Conservation (phyloP, 2,797 vertebrate genomes). For the Diplodus sargus region DNA sequence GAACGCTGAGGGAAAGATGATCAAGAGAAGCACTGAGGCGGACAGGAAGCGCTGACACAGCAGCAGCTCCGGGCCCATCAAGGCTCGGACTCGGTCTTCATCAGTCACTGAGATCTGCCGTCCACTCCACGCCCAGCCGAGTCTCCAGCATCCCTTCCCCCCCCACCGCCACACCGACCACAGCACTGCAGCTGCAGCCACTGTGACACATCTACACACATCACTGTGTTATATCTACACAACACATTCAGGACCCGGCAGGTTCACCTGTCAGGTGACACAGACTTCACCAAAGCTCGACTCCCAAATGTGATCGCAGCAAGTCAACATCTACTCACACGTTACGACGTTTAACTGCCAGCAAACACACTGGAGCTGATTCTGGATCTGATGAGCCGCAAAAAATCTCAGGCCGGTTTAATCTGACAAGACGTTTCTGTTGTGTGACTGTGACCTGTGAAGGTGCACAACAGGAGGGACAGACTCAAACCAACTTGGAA, state of each 20-base stretch:
- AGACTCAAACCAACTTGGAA: no score
- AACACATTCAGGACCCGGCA: neutral
- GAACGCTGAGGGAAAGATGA: neutral
- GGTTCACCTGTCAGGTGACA: neutral
- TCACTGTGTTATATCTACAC: neutral
- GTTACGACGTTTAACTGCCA: no score
- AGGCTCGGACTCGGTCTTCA: slow-evolving; percentile 21
- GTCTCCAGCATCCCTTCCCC: slow-evolving; percentile 14
- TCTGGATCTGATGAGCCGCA: neutral
- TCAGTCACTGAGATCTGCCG: slow-evolving; percentile 32
- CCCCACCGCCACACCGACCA: slow-evolving; percentile 22
- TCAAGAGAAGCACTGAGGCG: neutral
- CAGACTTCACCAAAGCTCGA: neutral
- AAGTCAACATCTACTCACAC: neutral
- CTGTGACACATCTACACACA: neutral
- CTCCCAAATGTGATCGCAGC: neutral
- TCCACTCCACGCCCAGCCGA: slow-evolving; percentile 16
- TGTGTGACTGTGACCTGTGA: neutral
- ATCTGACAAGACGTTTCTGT: neutral
- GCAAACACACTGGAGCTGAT: neutral
- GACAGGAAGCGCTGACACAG: slow-evolving; percentile 19
- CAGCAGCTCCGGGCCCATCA: slow-evolving; percentile 8
- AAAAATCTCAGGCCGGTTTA: neutral
- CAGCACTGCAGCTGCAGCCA: slow-evolving; percentile 28
- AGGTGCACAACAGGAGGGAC: no score